Evolutionary conservation across 2,113 vertebrate genomes (phyloP).

Genomic region (Cyphomyrus plagiostoma): DNA sequence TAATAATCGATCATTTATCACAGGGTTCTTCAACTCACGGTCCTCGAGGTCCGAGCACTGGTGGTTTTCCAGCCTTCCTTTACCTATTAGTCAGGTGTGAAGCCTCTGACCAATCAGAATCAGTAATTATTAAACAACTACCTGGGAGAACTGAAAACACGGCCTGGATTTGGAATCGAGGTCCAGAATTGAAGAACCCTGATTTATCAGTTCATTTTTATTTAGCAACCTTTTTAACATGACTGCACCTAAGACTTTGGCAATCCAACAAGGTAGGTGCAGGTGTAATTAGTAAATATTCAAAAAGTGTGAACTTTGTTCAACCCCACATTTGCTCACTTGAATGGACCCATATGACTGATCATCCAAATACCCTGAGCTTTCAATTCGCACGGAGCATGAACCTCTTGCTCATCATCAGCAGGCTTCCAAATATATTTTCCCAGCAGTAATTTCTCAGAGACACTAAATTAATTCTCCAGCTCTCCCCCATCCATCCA

Average conservation of each 20-base stretch:
- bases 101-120: too few relatives aligned
- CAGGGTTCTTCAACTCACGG: too few relatives aligned
- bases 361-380: not conserved
- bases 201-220: not conserved
- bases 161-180: too few relatives aligned
- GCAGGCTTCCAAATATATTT: not conserved
- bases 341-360: not conserved
- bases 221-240: not conserved
- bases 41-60: too few relatives aligned
- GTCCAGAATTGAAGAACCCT: too few relatives aligned
- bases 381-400: not conserved
- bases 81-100: too few relatives aligned
- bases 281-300: not conserved
- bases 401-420: conserved; percentile 18
- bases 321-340: not conserved
- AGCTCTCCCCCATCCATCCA: not conserved
- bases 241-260: not conserved
- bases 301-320: not conserved
- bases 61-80: too few relatives aligned
- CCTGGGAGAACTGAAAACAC: too few relatives aligned
- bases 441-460: not conserved
- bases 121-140: too few relatives aligned
- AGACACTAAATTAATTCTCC: not conserved
- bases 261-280: not conserved
- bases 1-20: not conserved